Evolutionary conservation across 2,797 vertebrate genomes (phyloP), one percentile per base, ranked within the genome.

Genomic region (Sebastes steindachneri): DNA sequence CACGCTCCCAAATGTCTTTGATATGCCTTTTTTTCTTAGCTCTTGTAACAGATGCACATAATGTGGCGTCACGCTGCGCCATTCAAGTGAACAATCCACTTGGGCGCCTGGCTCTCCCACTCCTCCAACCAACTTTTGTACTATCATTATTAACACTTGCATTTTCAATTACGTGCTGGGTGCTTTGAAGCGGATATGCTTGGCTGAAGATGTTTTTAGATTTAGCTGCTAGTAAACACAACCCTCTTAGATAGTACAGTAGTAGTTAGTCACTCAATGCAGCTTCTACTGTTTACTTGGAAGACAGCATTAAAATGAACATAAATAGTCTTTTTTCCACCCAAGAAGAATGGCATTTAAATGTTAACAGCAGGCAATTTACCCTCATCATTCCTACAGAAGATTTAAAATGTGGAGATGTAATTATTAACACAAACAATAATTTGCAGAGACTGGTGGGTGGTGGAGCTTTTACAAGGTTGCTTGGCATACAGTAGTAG

Each of bases 111-210:
- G 1, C 41, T 67, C 35, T 75, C 51, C 55, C 33, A 11, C 28
- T 75, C 45, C 76, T 74, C 74, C 29, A 69, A 75, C 57, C 60
- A 66, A 60, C 63, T 86, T 83, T 83, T 82, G 71, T 76, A 59
- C 84, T 73, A 80, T 85, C 62, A 80, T 79, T 84, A 75, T 82
- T 75, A 86, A 84, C 68, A 75, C 64, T 64, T 12, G 11, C 29
- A 75, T 85, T 89, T 90, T 80, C 62, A 85, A 65, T 86, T 86
- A 83, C 1, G 17, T 41, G 17, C 53, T 31, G 57, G 60, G 54
- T 68, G 29, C 64, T 87, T 85, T 73, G 79, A 85, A 85, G 21
- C 25, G 4, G 25, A 65, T 82, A 70, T 75, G 72, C 33, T 54
- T 25, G 23, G 59, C 63, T 79, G 29, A 55, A 77, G 58, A 80